These are phyloP conservation scores for Enteromius radiatus DNA, from an alignment of 2,797 vertebrate species.

Conservation along the genomic window DNA sequence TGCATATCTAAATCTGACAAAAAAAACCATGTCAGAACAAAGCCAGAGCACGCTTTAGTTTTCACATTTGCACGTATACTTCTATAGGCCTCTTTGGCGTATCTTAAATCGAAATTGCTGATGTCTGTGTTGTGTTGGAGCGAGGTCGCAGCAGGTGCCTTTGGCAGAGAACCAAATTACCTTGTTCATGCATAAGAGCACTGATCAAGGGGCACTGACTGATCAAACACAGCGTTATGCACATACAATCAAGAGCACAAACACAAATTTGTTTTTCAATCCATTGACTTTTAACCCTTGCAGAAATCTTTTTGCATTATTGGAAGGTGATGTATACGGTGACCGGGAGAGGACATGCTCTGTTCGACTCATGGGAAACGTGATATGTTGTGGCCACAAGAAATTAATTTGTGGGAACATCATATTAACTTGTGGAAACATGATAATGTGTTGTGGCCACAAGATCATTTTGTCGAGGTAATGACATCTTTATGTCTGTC, in stretches of 20 bases:
- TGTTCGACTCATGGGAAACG: neutral
- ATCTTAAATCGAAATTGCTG: neutral
- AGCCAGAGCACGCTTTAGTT: neutral
- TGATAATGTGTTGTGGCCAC: too few species aligned
- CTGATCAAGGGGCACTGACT: neutral
- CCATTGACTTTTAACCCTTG: neutral
- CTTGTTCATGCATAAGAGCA: conserved; percentile 9
- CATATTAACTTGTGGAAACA: too few species aligned
- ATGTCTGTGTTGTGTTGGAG: neutral
- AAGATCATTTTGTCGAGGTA: too few species aligned
- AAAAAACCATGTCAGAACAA: conserved; percentile 18
- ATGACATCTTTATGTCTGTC: too few species aligned
- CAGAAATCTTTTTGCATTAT: neutral
- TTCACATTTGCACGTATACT: neutral
- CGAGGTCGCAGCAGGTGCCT: conserved; percentile 7
- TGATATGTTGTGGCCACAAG: neutral
- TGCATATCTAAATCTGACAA: conserved; percentile 21
- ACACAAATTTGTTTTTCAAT: neutral
- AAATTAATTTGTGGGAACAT: neutral
- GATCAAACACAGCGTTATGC: conserved; percentile 17
- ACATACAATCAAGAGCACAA: conserved; percentile 20
- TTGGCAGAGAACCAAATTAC: conserved; percentile 22
- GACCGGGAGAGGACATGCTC: neutral
- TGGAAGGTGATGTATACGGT: neutral
- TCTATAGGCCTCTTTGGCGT: neutral